phyloP scores from a whole-genome alignment of 1,140 invertebrate genomes.

The Pseudomyrmex cubaensis region DNA sequence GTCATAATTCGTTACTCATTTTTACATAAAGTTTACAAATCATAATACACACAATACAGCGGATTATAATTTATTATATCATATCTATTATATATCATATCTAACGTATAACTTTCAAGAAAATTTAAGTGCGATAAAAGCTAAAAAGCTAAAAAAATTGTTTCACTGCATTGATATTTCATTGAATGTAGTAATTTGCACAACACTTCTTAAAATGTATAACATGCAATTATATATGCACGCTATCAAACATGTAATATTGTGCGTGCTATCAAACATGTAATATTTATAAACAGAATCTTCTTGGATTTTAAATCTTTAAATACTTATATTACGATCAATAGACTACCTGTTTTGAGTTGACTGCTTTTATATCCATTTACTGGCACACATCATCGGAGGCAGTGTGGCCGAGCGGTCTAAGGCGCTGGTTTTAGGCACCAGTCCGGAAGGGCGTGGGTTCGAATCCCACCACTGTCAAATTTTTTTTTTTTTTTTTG shows the following conservation, averaged over 20 bases:
- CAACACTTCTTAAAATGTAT: not conserved
- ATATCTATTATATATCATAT: too few species aligned
- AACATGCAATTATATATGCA: not conserved
- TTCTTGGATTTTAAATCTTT: not conserved
- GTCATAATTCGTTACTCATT: not conserved
- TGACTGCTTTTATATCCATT: accelerated
- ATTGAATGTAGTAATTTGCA: too few species aligned
- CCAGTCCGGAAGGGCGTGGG: conserved; percentile 87
- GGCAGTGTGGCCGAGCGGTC: conserved; percentile 87
- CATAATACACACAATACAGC: too few species aligned
- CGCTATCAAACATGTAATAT: not conserved
- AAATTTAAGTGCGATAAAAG: not conserved
- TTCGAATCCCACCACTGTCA: conserved; percentile 87
- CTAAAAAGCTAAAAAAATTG: not conserved
- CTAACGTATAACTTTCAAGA: not conserved
- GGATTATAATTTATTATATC: too few species aligned
- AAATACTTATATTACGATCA: not conserved
- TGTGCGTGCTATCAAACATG: not conserved
- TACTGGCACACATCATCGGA: conserved; percentile 56
- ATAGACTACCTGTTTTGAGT: not conserved
- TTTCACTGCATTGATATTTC: not conserved
- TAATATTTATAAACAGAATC: not conserved
- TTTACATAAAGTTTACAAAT: not conserved
- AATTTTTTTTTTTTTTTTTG: conserved; percentile 69
- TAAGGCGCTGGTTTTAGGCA: conserved; percentile 88